Base-by-base conservation (phyloP, 2,888 invertebrate genomes). In the Pristionchus exspectatus region DNA sequence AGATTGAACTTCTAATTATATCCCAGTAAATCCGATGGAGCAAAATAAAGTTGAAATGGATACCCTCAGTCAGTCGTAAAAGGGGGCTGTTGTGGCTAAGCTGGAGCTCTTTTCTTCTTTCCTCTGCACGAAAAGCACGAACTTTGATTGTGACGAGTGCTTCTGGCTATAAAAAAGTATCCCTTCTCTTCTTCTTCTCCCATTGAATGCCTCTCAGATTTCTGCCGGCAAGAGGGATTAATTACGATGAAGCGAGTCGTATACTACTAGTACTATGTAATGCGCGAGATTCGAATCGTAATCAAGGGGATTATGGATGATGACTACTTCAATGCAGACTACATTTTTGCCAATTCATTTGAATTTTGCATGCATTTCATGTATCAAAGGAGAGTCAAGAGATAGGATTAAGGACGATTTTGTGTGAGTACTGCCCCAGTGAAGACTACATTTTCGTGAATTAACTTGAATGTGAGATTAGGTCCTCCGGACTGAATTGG, bases 141-240 rank as follows among this genome's bases (percentile, higher is more conserved):
- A 77, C 77, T 69, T 63, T 33, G 77, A 77, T 72, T 72, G 72
- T 72, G 77, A 44, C 77, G 24, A 81, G 27, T 54, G 81, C 81
- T 50, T 3, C 44, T 24, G 27, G 81, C 81, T n/a, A 81, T 81
- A 81, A 81, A 81, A 50, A 81, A 27, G 81, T 81, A 81, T 81
- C 16, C 81, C 74, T 27, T 33, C 27, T n/a, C 18, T 59, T 85
- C 84, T 59, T 16, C n/a, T 38, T 38, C 30, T 83, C 54, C 83
- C 27, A 50, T 44, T 83, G 54, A 83, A 83, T 56, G 0, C 66
- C 24, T 66, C 83, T 83, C 83, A 54, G 54, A 83, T 83, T 83
- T 74, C 74, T 74, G 24, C 38, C 74, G 14, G 27, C 30, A 69
- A 30, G 69, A 74, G 38, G 74, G 74, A 74, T 74, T 74, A 74